Base-by-base conservation (phyloP, 2,888 invertebrate genomes). In the Acholoe squamosa region DNA sequence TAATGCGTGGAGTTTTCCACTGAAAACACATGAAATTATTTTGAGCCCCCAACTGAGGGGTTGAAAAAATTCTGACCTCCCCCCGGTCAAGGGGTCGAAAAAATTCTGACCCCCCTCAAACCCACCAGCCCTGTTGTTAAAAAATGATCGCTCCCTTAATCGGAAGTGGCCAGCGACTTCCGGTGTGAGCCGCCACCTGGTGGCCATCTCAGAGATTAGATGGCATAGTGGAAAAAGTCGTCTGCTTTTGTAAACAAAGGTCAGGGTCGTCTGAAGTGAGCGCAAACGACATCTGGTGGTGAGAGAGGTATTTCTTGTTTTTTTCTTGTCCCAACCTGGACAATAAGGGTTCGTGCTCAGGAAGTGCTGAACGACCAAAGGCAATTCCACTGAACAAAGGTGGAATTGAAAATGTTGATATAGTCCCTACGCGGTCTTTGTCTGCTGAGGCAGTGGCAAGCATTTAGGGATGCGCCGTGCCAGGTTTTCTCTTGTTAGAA, bases 221-320 rank as follows among this genome's bases (percentile, higher is more conserved):
- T n/a, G 61, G 61, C 61, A 61, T 3, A 19, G 19, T 43, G 43
- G 43, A n/a, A 61, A 61, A 61, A 61, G 61, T 61, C 61, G 61
- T 61, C 61, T 61, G 61, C 61, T 61, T n/a, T n/a, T 19, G n/a
- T n/a, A 61, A 61, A 61, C 61, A 61, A 61, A 61, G 61, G 61
- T 61, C 61, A 61, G n/a, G 61, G 61, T 61, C 61, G 61, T 61
- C 61, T 61, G 61, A 61, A 61, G 61, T 61, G 22, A n/a, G 22
- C 61, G 61, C 61, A 61, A 19, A 61, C 22, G 19, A 61, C 22
- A n/a, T 61, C 61, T 61, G n/a, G 19, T 19, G 61, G n/a, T n/a
- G 19, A 3, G 61, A n/a, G 61, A 61, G n/a, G 61, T 61, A 61
- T 61, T n/a, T 61, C 61, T 12, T 61, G 61, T 61, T 19, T 61